Conservation (phyloP, 2,888 invertebrate species). For the Lissonota sp. region DNA sequence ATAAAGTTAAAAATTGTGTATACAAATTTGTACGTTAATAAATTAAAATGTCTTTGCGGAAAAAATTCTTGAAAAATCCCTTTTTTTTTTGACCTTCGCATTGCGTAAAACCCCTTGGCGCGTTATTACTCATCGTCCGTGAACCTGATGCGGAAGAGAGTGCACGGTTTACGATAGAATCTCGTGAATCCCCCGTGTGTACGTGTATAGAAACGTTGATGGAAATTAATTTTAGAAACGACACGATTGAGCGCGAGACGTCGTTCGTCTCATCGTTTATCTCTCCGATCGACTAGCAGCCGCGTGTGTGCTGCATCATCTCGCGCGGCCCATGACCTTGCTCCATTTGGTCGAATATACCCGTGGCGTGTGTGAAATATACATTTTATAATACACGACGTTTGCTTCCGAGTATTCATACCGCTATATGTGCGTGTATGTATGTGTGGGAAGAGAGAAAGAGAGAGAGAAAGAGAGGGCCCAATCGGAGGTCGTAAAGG, state of each 20-base stretch:
- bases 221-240: constrained; percentile 68
- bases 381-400: background rate
- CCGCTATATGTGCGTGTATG: constrained; percentile 21
- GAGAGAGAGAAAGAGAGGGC: constrained; percentile 40
- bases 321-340: constrained; percentile 71
- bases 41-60: too few relatives aligned
- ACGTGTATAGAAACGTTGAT: background rate
- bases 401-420: constrained; percentile 9
- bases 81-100: too few relatives aligned
- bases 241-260: constrained; percentile 51
- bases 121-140: too few relatives aligned
- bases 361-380: background rate
- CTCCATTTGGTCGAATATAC: constrained; percentile 11
- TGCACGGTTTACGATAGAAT: too few relatives aligned
- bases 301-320: constrained; percentile 49
- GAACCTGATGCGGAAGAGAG: too few relatives aligned
- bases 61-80: too few relatives aligned
- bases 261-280: constrained; percentile 61
- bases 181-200: too few relatives aligned
- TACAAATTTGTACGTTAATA: too few relatives aligned
- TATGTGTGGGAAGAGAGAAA: background rate
- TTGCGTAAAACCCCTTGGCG: too few relatives aligned
- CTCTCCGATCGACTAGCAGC: constrained; percentile 52
- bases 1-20: too few relatives aligned
- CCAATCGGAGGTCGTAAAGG: constrained; percentile 65